A percentile compares a stretch with the other conserved stretches of the same genome.
phyloP scores from a whole-genome alignment of 1,140 invertebrate species.

The Sipha flava region DNA sequence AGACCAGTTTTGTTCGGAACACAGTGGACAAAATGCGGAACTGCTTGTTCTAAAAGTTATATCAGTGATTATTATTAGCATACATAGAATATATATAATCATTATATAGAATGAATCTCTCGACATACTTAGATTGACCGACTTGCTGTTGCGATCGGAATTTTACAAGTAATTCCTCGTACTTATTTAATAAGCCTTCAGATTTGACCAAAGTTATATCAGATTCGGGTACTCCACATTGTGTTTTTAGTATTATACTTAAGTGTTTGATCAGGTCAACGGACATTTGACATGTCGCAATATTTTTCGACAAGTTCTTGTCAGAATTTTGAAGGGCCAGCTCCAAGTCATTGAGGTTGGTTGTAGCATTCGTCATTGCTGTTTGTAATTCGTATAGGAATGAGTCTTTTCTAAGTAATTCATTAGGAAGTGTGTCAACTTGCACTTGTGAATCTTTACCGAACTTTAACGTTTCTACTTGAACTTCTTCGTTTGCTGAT shows the following conservation, averaged over 20 bases:
- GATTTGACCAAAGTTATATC: constrained; percentile 59
- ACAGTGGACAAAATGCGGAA: constrained; percentile 55
- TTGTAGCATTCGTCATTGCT: constrained; percentile 22
- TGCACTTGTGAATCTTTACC: constrained; percentile 66
- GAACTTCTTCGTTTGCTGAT: constrained; percentile 50
- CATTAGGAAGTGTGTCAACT: constrained; percentile 62
- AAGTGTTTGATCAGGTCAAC: constrained; percentile 71
- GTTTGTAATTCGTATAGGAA: constrained; percentile 60
- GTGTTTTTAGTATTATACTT: constrained; percentile 60
- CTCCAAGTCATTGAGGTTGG: constrained; percentile 32
- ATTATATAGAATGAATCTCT: too few relatives aligned
- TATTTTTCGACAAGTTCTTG: constrained; percentile 49
- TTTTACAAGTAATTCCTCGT: constrained; percentile 57
- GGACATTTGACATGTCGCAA: constrained; percentile 60
- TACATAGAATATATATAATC: too few relatives aligned
- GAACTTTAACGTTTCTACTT: constrained; percentile 66
- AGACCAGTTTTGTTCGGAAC: constrained; percentile 76
- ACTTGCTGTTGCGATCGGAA: constrained; percentile 66
- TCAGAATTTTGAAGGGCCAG: constrained; percentile 23
- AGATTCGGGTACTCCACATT: constrained; percentile 59
- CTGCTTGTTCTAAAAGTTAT: not conserved
- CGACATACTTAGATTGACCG: constrained; percentile 50
- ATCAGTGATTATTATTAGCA: too few relatives aligned
- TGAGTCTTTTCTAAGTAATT: constrained; percentile 67
- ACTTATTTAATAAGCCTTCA: constrained; percentile 54